These are phyloP conservation scores for Antitype chi DNA, from an alignment of 2,888 invertebrate species.

Conservation along the genomic window DNA sequence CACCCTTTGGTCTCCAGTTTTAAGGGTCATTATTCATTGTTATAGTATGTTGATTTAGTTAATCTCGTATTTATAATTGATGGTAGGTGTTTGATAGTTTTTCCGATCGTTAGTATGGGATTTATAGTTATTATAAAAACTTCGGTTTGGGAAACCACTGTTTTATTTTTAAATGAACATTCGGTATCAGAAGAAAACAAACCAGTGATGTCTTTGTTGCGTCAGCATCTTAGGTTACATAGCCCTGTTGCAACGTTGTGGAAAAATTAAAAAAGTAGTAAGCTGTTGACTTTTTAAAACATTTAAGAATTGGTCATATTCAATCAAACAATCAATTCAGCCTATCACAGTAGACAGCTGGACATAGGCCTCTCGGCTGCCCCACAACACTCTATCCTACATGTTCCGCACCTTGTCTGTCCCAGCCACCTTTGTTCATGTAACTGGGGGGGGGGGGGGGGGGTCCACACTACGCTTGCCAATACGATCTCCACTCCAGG, in stretches of 20 bases:
- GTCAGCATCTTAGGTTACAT: neutral
- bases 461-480: too few species aligned
- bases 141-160: conserved; percentile 31
- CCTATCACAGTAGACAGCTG: too few species aligned
- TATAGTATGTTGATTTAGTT: conserved; percentile 61
- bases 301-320: neutral
- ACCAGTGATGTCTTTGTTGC: neutral
- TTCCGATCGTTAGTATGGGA: conserved; percentile 57
- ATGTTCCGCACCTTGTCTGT: too few species aligned
- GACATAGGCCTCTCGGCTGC: too few species aligned
- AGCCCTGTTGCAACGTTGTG: neutral
- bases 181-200: neutral
- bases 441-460: too few species aligned
- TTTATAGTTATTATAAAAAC: conserved; percentile 59
- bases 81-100: conserved; percentile 64
- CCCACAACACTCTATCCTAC: too few species aligned
- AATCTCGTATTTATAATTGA: conserved; percentile 66
- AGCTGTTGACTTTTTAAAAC: neutral
- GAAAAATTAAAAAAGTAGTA: neutral
- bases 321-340: too few species aligned
- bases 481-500: too few species aligned
- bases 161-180: conserved; percentile 22
- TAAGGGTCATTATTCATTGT: conserved; percentile 73
- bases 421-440: too few species aligned
- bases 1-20: conserved; percentile 68